These are phyloP conservation scores for Enteromius viviparus DNA, from an alignment of 2,797 vertebrate species.

Conservation along the genomic window DNA sequence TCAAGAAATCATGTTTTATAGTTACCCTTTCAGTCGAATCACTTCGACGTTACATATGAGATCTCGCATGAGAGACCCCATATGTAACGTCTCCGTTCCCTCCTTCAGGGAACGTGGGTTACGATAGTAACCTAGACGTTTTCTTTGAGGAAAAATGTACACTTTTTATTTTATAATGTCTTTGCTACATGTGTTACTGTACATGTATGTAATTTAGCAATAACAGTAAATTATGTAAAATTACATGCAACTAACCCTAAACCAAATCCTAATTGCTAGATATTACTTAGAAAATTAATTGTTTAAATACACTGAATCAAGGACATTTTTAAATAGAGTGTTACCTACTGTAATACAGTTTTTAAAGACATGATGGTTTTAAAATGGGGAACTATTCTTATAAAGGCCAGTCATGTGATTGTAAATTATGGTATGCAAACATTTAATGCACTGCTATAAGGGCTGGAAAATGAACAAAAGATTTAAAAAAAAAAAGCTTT, in stretches of 20 bases:
- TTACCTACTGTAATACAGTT: background rate
- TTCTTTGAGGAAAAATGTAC: background rate
- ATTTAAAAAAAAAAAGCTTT: background rate
- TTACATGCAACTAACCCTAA: background rate
- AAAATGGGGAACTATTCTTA: background rate
- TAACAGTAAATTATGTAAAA: background rate
- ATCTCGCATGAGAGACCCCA: too few species aligned
- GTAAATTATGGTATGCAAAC: background rate
- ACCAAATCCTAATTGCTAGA: background rate
- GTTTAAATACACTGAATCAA: background rate
- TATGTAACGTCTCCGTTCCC: too few species aligned
- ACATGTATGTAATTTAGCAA: background rate
- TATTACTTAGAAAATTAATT: background rate
- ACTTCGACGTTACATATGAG: too few species aligned
- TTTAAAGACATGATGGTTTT: background rate
- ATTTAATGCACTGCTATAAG: background rate
- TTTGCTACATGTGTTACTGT: background rate
- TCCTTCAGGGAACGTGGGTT: too few species aligned
- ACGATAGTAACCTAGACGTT: too few species aligned
- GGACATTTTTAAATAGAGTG: background rate
- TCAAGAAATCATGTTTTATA: background rate
- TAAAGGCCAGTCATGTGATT: conserved; percentile 2
- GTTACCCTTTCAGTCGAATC: too few species aligned
- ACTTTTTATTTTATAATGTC: background rate
- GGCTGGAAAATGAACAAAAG: background rate